Base-by-base conservation (phyloP, 2,888 invertebrate species). In the Pterostichus madidus region DNA sequence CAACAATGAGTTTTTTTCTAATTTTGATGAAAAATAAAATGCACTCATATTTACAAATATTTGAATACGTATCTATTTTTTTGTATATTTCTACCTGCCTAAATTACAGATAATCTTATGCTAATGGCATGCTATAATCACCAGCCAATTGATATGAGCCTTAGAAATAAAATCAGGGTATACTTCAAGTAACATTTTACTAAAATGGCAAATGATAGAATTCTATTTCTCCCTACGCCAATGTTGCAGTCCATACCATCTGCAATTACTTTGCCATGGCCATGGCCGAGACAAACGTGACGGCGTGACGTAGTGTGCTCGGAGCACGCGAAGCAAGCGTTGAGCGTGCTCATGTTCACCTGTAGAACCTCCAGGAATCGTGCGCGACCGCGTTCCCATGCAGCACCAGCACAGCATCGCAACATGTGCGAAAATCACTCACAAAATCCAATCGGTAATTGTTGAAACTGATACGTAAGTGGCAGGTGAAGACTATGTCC, bases 381-480 rank as follows among this genome's bases (percentile, higher is more conserved):
- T 71, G 68, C 44, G 44, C 68, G 68, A 71, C 68, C 68, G 68
- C 68, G 68, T 71, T 71, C 68, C 68, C 68, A 71, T 17, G 59
- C 24, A 53, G 7, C 59, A 10, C 3, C 24, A 4, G 17, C 17
- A 59, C 59, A 24, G 8, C 17, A 56, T 8, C 8, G 53, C 5
- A 13, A 56, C 56, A 56, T 17, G 17, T 4, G 56, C 56, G 56
- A 52, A 56, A 56, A 56, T 56, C 56, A 56, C 56, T 17, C 56
- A 56, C 56, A 56, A 56, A 56, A 56, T 56, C 56, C 56, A 56
- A 56, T 56, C 56, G 56, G 56, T 56, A 56, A 56, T 56, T 17
- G 56, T 56, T 56, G 56, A 56, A 56, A 56, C 56, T 56, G 56
- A 56, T 56, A 13, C 17, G 56, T 56, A 56, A 56, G 8, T 56